A percentile compares a stretch with the other conserved stretches of the same genome.
Evolutionary conservation across 2,113 vertebrate species (phyloP).

Genomic region (Myotis brandtii): DNA sequence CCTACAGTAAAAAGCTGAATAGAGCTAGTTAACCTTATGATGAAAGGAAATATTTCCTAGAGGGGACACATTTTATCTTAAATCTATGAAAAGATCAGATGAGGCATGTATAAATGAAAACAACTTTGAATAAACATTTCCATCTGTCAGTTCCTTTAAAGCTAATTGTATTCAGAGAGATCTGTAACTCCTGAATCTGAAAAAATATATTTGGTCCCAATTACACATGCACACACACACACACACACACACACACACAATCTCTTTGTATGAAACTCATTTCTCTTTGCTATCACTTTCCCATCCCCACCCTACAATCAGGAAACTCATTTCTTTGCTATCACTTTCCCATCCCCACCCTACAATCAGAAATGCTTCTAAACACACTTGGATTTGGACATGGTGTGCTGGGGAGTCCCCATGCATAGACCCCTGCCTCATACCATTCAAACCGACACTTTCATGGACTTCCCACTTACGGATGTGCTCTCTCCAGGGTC

Average conservation of each 20-base stretch:
- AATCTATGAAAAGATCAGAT: neutral
- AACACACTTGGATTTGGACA: neutral
- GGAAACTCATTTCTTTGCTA: neutral
- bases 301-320: neutral
- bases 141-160: neutral
- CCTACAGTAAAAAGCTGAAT: neutral
- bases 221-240: neutral
- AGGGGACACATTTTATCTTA: neutral
- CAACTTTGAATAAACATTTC: neutral
- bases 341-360: neutral
- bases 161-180: neutral
- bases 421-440: neutral
- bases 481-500: neutral
- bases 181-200: neutral
- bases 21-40: neutral
- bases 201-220: neutral
- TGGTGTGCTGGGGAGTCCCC: neutral
- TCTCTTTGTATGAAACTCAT: neutral
- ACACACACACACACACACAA: neutral
- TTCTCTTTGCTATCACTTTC: neutral
- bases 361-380: neutral
- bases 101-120: slow-evolving; percentile 12
- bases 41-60: neutral
- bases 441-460: neutral
- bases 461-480: neutral